These are phyloP conservation scores for Steinernema hermaphroditum DNA, from an alignment of 2,888 invertebrate genomes.

Conservation along the genomic window DNA sequence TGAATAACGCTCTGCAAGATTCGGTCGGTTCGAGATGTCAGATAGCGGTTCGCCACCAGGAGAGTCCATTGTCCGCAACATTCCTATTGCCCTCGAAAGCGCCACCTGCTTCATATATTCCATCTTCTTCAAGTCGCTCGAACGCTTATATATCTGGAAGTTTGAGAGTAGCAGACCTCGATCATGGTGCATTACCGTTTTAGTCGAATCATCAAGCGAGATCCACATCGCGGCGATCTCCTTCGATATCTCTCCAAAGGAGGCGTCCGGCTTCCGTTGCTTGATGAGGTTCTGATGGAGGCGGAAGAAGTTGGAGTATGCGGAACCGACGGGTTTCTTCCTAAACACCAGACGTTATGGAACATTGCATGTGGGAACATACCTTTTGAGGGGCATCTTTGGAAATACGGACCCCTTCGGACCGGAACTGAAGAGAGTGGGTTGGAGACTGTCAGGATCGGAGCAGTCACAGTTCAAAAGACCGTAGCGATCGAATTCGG, in stretches of 20 bases:
- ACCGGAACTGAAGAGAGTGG: neutral
- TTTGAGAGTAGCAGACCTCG: too few species aligned
- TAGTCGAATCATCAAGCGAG: conserved; percentile 3
- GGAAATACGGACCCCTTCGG: neutral
- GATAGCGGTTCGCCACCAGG: neutral
- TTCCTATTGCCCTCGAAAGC: conserved; percentile 2
- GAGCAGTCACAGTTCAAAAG: conserved; percentile 11
- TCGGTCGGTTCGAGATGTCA: neutral
- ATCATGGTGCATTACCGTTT: neutral
- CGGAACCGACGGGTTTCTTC: neutral
- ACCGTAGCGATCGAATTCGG: conserved; percentile 20
- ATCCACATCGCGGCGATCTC: conserved; percentile 17
- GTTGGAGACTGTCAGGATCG: conserved; percentile 17
- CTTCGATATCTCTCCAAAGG: conserved; percentile 9
- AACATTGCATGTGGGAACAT: neutral
- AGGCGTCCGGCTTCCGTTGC: conserved; percentile 2
- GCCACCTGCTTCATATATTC: conserved; percentile 21
- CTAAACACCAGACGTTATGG: too few species aligned
- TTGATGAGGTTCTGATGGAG: neutral
- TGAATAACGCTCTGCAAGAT: too few species aligned
- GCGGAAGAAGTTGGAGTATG: conserved; percentile 23
- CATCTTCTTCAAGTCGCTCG: conserved; percentile 23
- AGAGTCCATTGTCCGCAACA: neutral
- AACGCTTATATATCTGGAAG: conserved; percentile 16
- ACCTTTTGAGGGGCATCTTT: neutral